phyloP scores from a whole-genome alignment of 2,113 vertebrate species.

The Phalacrocorax pelagicus region DNA sequence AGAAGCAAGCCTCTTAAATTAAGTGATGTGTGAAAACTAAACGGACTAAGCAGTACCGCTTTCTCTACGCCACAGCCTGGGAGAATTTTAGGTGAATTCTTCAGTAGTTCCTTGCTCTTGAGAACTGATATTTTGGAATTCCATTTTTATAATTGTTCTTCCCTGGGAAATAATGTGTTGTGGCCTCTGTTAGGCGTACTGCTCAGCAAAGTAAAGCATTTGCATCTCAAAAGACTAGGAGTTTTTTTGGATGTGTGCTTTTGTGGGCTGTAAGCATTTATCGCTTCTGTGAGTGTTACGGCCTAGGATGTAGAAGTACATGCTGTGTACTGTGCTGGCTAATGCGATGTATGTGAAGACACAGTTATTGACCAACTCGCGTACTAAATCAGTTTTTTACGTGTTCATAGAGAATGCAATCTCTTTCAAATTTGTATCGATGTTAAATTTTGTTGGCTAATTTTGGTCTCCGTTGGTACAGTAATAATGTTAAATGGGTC shows the following conservation, averaged over 20 bases:
- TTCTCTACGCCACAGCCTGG: neutral
- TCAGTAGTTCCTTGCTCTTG: neutral
- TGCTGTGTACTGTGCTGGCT: neutral
- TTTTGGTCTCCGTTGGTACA: neutral
- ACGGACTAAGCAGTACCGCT: neutral
- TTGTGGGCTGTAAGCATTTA: neutral
- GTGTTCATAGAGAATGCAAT: neutral
- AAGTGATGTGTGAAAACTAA: neutral
- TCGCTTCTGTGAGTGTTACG: neutral
- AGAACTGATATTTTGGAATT: neutral
- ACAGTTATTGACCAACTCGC: accelerated
- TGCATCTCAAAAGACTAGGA: neutral
- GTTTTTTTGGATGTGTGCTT: neutral
- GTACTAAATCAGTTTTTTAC: neutral
- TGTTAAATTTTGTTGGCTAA: neutral
- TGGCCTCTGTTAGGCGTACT: neutral
- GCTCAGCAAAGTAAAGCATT: neutral
- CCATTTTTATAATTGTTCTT: neutral
- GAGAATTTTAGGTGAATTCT: neutral
- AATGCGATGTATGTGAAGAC: neutral
- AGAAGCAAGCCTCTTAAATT: neutral
- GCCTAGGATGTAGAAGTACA: neutral
- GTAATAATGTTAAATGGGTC: neutral
- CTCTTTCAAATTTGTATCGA: neutral
- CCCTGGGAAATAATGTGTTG: neutral